Evolutionary conservation across 2,113 vertebrate species (phyloP).

Genomic region (Monopterus albus): DNA sequence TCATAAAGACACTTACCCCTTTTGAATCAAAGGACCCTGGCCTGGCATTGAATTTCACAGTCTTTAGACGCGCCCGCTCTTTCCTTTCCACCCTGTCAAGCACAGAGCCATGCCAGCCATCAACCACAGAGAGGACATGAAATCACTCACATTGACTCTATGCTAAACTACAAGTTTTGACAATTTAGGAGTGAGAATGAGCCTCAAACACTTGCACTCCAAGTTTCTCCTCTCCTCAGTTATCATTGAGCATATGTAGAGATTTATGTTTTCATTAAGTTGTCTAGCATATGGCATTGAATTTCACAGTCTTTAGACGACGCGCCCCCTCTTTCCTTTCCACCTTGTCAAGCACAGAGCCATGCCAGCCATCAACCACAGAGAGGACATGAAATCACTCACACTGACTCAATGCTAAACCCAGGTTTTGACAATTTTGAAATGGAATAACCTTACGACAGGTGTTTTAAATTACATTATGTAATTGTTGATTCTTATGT

Average conservation of each 20-base stretch:
- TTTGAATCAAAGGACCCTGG: conserved; percentile 93
- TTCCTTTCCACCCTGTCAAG: conserved; percentile 93
- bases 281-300: too few relatives aligned
- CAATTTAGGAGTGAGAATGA: not conserved
- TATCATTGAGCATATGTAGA: too few relatives aligned
- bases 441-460: too few relatives aligned
- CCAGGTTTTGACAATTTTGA: not conserved
- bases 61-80: conserved; percentile 95
- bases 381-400: not conserved
- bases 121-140: not conserved
- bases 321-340: conserved; percentile 96
- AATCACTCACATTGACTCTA: not conserved
- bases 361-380: not conserved
- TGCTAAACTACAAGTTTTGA: not conserved
- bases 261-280: too few relatives aligned
- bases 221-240: too few relatives aligned
- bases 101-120: conserved; percentile 28
- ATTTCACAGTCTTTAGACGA: conserved; percentile 98
- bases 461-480: too few relatives aligned
- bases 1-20: conserved; percentile 86
- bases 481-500: too few relatives aligned
- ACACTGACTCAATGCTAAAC: not conserved
- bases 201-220: not conserved
- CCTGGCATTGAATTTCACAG: conserved; percentile 96
- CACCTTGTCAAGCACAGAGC: conserved; percentile 83